Percentiles rank a stretch among this genome's conserved stretches.
phyloP scores from a whole-genome alignment of 2,797 vertebrate species.

The Melopsittacus undulatus region DNA sequence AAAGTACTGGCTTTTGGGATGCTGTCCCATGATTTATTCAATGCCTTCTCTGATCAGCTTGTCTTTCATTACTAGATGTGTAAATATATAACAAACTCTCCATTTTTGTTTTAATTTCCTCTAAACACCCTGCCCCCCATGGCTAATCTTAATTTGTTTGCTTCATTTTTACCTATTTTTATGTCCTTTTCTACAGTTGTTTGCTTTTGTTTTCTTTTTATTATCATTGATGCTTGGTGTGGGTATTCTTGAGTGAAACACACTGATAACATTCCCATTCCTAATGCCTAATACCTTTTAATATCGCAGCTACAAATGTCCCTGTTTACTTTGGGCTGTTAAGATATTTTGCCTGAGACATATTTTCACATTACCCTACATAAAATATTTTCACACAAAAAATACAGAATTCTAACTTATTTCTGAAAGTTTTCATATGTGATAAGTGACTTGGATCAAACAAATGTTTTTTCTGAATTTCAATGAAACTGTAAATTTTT shows the following conservation, averaged over 20 bases:
- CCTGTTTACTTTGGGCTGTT: background rate
- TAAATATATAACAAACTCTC: background rate
- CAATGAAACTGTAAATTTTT: background rate
- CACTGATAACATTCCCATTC: background rate
- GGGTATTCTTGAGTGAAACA: background rate
- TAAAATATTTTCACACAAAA: background rate
- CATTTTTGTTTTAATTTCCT: background rate
- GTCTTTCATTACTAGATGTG: background rate
- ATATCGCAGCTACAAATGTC: background rate
- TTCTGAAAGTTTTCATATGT: background rate
- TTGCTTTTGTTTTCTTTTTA: fast-evolving
- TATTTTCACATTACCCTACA: background rate
- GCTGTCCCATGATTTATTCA: background rate
- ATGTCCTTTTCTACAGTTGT: background rate
- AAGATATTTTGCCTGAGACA: background rate
- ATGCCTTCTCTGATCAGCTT: background rate
- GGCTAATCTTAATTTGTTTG: background rate
- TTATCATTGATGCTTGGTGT: fast-evolving
- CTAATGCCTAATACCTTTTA: background rate
- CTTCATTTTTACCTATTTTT: background rate
- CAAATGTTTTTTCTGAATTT: background rate
- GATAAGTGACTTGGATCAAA: background rate
- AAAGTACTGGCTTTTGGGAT: background rate
- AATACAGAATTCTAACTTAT: background rate
- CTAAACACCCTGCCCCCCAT: background rate